Evolutionary conservation across 2,888 invertebrate genomes (phyloP).

Genomic region (Ferdinandea cuprea): DNA sequence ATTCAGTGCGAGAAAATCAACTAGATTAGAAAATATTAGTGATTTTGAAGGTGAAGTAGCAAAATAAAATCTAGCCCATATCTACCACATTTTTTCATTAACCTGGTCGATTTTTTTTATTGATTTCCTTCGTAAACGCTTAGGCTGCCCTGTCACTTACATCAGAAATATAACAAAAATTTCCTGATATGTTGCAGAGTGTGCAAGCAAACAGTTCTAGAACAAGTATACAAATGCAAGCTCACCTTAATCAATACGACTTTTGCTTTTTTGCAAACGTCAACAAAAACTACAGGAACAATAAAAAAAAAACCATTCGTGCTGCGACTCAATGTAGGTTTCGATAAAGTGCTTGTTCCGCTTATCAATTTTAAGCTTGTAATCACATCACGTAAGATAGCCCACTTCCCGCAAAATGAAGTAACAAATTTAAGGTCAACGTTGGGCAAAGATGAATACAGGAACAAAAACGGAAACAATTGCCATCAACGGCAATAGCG

Average conservation of each 20-base stretch:
- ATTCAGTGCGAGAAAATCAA: too few relatives aligned
- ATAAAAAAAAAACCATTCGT: background rate
- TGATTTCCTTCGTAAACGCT: too few relatives aligned
- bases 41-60: too few relatives aligned
- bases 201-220: too few relatives aligned
- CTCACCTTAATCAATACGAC: background rate
- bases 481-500: constrained; percentile 31
- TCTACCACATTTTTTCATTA: too few relatives aligned
- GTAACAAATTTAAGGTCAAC: background rate
- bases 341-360: background rate
- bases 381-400: background rate
- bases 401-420: constrained; percentile 14
- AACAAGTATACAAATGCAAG: too few relatives aligned
- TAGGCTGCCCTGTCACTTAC: too few relatives aligned
- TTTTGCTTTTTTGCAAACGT: background rate
- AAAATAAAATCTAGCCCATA: too few relatives aligned
- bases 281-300: background rate
- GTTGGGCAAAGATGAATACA: constrained; percentile 40
- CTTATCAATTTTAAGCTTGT: constrained; percentile 28
- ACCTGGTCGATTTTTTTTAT: too few relatives aligned
- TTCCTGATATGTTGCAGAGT: too few relatives aligned
- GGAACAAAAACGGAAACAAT: constrained; percentile 41
- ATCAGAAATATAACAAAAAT: too few relatives aligned
- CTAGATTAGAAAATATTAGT: too few relatives aligned
- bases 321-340: background rate